Conservation (phyloP, 2,113 vertebrate genomes). For the Tyto alba region DNA sequence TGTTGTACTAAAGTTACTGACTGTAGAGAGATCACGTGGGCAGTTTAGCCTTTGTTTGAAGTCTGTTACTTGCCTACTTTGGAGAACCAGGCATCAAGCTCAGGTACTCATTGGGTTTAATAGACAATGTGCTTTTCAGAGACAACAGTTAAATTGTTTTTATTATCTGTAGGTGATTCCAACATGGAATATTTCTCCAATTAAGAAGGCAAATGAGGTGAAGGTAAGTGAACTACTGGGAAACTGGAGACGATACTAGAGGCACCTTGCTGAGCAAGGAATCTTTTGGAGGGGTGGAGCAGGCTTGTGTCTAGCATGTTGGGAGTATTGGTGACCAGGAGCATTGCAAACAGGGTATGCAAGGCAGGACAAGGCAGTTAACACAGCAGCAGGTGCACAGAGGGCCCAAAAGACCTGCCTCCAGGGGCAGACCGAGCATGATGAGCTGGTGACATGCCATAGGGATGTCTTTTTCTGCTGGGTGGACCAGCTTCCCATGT, state of each 20-base stretch:
- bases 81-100: not conserved
- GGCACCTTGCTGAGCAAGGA: not conserved
- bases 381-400: not conserved
- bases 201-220: constrained; percentile 84
- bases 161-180: constrained; percentile 84
- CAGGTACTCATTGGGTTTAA: not conserved
- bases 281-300: not conserved
- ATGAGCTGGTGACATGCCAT: not conserved
- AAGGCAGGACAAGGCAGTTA: not conserved
- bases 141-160: not conserved
- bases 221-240: constrained; percentile 68
- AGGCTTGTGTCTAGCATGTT: accelerated
- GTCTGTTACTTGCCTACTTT: not conserved
- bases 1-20: accelerated
- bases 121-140: accelerated
- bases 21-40: not conserved
- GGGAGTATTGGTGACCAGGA: not conserved
- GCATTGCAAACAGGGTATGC: not conserved
- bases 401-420: not conserved
- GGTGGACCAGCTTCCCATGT: not conserved
- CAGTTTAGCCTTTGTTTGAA: not conserved
- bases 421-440: not conserved
- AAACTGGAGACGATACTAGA: accelerated
- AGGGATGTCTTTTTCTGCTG: not conserved
- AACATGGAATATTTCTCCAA: constrained; percentile 94